These are phyloP conservation scores for Polyommatus iphigenia DNA, from an alignment of 2,888 invertebrate species.

Conservation along the genomic window DNA sequence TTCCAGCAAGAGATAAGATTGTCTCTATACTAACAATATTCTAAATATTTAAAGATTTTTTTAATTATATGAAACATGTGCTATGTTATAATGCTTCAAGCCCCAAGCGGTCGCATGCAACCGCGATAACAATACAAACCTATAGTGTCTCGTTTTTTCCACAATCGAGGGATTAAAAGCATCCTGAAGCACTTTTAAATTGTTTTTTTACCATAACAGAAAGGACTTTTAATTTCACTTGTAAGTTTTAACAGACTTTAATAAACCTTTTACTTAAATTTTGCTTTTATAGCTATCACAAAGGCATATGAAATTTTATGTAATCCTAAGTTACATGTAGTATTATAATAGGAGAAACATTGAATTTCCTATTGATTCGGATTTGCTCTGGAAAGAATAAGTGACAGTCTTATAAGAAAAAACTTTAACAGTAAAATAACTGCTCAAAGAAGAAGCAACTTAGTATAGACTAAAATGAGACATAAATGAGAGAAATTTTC, in stretches of 20 bases:
- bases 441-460: neutral
- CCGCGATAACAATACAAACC: no score
- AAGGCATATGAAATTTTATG: neutral
- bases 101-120: no score
- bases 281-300: no score
- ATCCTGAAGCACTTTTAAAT: no score
- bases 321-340: neutral
- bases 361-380: neutral
- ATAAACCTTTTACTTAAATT: no score
- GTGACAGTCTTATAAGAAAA: constrained; percentile 1
- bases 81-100: neutral
- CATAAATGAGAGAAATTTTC: neutral
- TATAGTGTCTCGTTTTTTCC: no score
- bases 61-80: neutral
- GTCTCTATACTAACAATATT: neutral
- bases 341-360: neutral
- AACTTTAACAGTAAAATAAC: neutral
- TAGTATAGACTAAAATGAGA: neutral
- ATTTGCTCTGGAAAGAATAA: neutral
- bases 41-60: neutral
- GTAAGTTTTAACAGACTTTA: no score
- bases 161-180: no score
- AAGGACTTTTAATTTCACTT: no score
- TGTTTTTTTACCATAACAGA: no score
- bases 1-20: neutral